phyloP scores from a whole-genome alignment of 1,140 invertebrate species.

The Diprion similis region DNA sequence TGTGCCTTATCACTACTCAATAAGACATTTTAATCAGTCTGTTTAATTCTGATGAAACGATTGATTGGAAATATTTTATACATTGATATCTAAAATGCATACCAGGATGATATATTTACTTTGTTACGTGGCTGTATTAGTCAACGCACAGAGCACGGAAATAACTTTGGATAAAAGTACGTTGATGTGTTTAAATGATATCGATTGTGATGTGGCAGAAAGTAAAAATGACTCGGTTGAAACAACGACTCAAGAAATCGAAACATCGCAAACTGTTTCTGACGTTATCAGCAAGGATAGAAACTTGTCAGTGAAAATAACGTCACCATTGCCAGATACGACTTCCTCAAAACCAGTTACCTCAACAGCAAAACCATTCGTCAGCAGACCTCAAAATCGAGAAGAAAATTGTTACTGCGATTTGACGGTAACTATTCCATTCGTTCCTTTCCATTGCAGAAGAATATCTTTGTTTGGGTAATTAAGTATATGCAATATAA shows the following conservation, averaged over 20 bases:
- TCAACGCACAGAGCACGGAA: background rate
- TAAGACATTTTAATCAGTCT: no score
- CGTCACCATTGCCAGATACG: background rate
- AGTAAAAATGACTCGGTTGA: background rate
- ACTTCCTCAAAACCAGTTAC: background rate
- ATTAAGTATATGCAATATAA: conserved; percentile 14
- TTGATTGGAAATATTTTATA: background rate
- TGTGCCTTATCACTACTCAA: no score
- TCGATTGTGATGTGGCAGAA: conserved; percentile 32
- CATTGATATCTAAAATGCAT: background rate
- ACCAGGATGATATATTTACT: background rate
- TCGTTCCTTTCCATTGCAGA: background rate
- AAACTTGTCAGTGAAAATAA: background rate
- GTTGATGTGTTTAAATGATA: conserved; percentile 36
- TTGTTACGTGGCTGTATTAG: background rate
- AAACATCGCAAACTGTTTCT: conserved; percentile 33
- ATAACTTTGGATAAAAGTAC: conserved; percentile 32
- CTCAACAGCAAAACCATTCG: background rate
- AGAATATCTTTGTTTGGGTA: no score
- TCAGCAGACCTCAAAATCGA: background rate
- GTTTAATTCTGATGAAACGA: background rate
- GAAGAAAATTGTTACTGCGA: conserved; percentile 49
- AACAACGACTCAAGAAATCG: conserved; percentile 9
- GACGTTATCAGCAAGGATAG: background rate
- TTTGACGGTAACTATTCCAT: conserved; percentile 42